Base-by-base conservation (phyloP, 2,888 invertebrate genomes). In the Clostera curtula region DNA sequence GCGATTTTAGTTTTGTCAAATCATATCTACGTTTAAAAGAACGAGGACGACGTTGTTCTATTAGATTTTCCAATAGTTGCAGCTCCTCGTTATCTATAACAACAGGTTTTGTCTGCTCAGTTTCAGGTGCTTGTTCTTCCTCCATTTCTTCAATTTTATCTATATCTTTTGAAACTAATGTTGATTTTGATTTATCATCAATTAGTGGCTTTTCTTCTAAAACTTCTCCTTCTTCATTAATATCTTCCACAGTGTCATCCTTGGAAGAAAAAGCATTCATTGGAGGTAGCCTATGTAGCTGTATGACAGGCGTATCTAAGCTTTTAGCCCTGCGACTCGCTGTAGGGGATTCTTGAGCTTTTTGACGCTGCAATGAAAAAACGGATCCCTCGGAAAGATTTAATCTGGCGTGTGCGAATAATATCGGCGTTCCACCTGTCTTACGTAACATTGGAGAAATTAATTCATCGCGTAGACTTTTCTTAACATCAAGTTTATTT, bases 211-310 rank as follows among this genome's bases (percentile, higher is more conserved):
- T 88, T 35, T 87, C 88, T 61, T 88, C 88, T 2, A 88, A 66
- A 37, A 88, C 80, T 49, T 86, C 87, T 0, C 85, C 86, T 63
- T 88, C 88, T 59, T 90, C 90, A 41, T 92, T 91, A 33, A 88
- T 87, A 48, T 89, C 88, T 45, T 90, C 94, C 1, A 95, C 90
- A 0, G 95, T 95, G 59, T 95, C 95, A 60, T 95, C 95, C 72
- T 94, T 94, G 12, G 93, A 93, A 2, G 94, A 95, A 63, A 94
- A 93, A 0, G 94, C 92, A 68, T 93, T 93, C 67, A 92, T 89
- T 4, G 93, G 90, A 8, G 94, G 94, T 19, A 95, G 69, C 52
- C 90, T 86, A 64, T 90, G 92, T 14, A 94, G 72, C 10, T 93
- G 90, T 53, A 95, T 93, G 11, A 94, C 90, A 1, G 94, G 92